These are phyloP conservation scores for Micromesistius poutassou DNA, from an alignment of 2,797 vertebrate species.

Conservation along the genomic window DNA sequence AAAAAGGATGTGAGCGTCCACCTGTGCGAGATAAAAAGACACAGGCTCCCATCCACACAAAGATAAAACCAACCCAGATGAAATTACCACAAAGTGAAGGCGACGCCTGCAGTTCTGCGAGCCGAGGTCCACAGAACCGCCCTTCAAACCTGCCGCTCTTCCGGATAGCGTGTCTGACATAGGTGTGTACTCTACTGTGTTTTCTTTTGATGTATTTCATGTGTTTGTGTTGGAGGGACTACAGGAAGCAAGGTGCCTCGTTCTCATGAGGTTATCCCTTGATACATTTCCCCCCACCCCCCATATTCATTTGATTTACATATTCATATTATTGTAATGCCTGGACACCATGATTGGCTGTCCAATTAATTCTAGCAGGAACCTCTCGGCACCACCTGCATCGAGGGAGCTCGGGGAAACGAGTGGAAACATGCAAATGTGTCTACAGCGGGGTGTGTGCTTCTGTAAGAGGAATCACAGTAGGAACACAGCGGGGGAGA, in stretches of 20 bases:
- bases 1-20: no score
- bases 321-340: neutral
- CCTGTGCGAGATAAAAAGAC: no score
- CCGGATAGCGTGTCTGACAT: neutral
- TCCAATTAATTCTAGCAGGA: neutral
- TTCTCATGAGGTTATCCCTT: no score
- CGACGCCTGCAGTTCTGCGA: no score
- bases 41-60: no score
- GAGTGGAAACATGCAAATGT: neutral
- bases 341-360: neutral
- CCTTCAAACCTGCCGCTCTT: no score
- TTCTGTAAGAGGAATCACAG: neutral
- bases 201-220: no score
- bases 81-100: no score
- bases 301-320: neutral
- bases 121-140: no score
- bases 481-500: neutral
- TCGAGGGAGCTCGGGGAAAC: neutral
- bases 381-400: neutral
- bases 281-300: neutral
- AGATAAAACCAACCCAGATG: no score
- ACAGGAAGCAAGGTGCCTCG: no score
- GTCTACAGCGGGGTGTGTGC: neutral
- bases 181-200: neutral
- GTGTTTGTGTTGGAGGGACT: neutral